These are phyloP conservation scores for Melipona beecheii DNA, from an alignment of 2,888 invertebrate species.

Conservation along the genomic window DNA sequence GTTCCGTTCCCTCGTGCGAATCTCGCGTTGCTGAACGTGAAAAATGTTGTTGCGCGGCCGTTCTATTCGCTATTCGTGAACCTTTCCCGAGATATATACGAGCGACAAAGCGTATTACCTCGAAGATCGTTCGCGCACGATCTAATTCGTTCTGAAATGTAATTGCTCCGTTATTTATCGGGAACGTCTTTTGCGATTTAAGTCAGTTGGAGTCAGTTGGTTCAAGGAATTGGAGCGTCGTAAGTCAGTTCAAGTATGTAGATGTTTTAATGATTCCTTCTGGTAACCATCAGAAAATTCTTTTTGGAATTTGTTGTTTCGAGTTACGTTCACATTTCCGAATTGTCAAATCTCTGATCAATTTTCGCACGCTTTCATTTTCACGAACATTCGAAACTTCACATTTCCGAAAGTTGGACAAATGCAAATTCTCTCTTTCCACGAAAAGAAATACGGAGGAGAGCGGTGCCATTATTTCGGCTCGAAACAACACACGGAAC, in stretches of 20 bases:
- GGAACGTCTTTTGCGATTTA: conserved; percentile 12
- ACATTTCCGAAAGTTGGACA: no score
- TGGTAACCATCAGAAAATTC: neutral
- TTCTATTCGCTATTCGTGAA: conserved; percentile 9
- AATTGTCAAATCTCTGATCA: no score
- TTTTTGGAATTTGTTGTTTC: neutral
- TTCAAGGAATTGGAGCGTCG: neutral
- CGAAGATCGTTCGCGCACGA: conserved; percentile 17
- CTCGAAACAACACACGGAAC: conserved; percentile 12
- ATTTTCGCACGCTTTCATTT: no score
- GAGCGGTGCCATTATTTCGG: neutral
- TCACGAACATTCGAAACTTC: no score
- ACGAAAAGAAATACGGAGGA: no score
- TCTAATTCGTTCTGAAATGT: conserved; percentile 47
- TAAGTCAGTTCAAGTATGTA: neutral
- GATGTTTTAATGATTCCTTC: neutral
- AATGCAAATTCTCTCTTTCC: no score
- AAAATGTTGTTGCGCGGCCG: conserved; percentile 65
- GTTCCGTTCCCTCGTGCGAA: conserved; percentile 63
- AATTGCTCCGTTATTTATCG: conserved; percentile 38
- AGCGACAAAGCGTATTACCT: neutral
- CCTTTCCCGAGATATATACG: conserved; percentile 4
- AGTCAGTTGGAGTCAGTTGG: neutral
- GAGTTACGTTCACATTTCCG: no score
- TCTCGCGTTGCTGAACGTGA: conserved; percentile 65